Evolutionary conservation across 2,888 invertebrate genomes (phyloP).

Genomic region (Lasioglossum oenotherae): DNA sequence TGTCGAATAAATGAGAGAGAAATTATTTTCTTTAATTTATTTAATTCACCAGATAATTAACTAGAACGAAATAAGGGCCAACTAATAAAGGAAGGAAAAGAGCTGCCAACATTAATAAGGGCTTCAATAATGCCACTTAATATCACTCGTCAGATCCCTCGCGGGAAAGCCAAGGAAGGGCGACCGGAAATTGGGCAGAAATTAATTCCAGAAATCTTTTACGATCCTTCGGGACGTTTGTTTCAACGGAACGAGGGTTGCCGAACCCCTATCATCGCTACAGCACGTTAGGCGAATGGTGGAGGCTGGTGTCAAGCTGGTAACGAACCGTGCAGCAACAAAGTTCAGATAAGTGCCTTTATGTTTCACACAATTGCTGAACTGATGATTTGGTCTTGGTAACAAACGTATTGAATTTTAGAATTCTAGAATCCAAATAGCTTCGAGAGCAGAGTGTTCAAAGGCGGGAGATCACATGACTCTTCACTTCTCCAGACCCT

Average conservation of each 20-base stretch:
- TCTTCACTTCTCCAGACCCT: not conserved
- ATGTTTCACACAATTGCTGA: not conserved
- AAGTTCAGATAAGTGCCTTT: not conserved
- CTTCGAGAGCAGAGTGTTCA: not conserved
- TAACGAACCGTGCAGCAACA: constrained; percentile 34
- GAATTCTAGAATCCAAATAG: not conserved
- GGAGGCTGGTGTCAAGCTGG: not conserved
- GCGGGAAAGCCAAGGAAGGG: not conserved
- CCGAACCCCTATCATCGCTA: not conserved
- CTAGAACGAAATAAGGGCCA: not conserved
- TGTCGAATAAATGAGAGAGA: not conserved
- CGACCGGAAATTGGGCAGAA: not conserved
- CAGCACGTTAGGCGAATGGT: not conserved
- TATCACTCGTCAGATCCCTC: not conserved
- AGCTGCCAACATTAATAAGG: not conserved
- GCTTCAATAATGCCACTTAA: not conserved
- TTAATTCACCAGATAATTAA: too few species aligned
- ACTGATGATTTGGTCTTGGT: too few species aligned
- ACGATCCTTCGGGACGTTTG: not conserved
- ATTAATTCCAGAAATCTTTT: constrained; percentile 23
- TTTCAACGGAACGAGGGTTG: not conserved
- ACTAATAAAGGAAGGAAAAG: not conserved
- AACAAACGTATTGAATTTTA: too few species aligned
- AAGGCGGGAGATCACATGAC: not conserved
- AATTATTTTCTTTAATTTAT: not conserved